Base-by-base conservation (phyloP, 2,113 vertebrate species). In the Struthidea cinerea region DNA sequence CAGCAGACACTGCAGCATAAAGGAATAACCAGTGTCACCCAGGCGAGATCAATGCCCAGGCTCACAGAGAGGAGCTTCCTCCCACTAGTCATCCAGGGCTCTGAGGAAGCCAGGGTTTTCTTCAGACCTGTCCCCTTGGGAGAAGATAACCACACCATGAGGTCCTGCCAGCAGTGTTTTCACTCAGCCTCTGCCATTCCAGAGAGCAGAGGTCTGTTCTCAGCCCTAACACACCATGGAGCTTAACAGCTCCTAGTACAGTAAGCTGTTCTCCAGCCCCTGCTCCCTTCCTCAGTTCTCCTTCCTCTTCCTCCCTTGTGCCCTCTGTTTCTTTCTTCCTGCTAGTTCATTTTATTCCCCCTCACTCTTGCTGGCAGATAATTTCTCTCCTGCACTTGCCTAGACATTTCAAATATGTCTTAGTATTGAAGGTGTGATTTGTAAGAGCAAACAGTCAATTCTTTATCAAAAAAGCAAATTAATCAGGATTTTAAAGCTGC, bases 401-500 rank as follows among this genome's bases (percentile, higher is more conserved):
- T 19, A 41, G 47, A 16, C 8, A 56, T 44, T 65, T 86, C 37
- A 88, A 73, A 88, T 13, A 61, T 30, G 10, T 47, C 64, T 67
- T 39, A 80, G 10, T 39, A 56, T 74, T 61, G 57, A 87, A 60
- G 20, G 9, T 4, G 26, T 71, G 37, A 86, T 75, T 84, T 95
- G 16, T 79, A 81, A 87, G 18, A 85, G 14, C 18, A 89, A 85
- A 22, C 9, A 39, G 61, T 77, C 53, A 75, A 35, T 65, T 65
- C 39, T 78, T 85, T 55, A 88, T 74, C 2, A 82, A 90, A 87
- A 84, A 80, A 69, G 18, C n/a, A 91, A 76, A 87, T 94, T 73
- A 57, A 7, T 13, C 28, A 50, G 50, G 50, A 52, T 61, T 89
- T 78, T 56, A 82, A 88, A 87, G 27, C 53, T 74, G 46, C 10